phyloP scores from a whole-genome alignment of 2,888 invertebrate species.

The Drosophila antonietae region DNA sequence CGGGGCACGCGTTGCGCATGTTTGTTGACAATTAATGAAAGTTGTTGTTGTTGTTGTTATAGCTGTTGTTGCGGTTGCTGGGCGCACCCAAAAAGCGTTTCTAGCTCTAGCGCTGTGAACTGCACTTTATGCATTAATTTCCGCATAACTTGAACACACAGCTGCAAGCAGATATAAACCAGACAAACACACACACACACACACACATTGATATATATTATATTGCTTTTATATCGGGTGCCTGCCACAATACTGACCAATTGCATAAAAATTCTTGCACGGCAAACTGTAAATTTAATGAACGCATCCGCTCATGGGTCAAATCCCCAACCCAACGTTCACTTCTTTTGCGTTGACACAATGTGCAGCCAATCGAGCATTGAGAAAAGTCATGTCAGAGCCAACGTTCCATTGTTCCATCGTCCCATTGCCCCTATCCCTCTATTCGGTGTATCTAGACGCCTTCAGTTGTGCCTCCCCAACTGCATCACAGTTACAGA shows the following conservation, averaged over 20 bases:
- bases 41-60: constrained; percentile 23
- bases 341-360: constrained; percentile 27
- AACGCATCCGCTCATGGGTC: constrained; percentile 66
- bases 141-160: constrained; percentile 60
- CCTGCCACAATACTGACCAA: constrained; percentile 34
- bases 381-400: neutral
- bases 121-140: constrained; percentile 69
- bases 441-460: neutral
- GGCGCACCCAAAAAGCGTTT: constrained; percentile 54
- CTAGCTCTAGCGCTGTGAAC: constrained; percentile 24
- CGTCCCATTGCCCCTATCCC: neutral
- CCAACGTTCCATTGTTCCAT: neutral
- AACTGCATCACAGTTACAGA: constrained; percentile 18
- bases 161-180: constrained; percentile 6
- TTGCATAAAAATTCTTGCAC: constrained; percentile 63
- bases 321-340: constrained; percentile 11
- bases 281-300: constrained; percentile 62
- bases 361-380: constrained; percentile 53
- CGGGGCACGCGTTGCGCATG: constrained; percentile 66
- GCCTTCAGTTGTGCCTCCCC: constrained; percentile 8
- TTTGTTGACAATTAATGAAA: constrained; percentile 76
- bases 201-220: neutral
- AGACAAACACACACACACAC: constrained; percentile 7
- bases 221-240: constrained; percentile 10
- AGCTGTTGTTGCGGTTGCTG: constrained; percentile 32